A percentile compares a stretch with the other conserved stretches of the same genome.
Evolutionary conservation across 2,113 vertebrate species (phyloP).

Genomic region (Cervus canadensis): DNA sequence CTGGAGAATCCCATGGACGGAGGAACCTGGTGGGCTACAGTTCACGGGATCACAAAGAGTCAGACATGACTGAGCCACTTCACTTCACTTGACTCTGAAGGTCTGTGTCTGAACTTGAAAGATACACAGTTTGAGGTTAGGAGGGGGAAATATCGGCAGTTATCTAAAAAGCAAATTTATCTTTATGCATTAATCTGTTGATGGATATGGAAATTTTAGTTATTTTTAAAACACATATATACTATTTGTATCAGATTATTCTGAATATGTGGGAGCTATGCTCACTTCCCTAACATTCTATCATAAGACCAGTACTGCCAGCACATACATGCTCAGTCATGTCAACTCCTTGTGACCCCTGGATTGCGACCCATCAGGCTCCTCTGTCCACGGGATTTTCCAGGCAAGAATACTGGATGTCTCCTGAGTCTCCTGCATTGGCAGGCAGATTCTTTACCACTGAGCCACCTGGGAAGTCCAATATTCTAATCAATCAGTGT

Average conservation of each 20-base stretch:
- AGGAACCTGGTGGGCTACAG: too few relatives aligned
- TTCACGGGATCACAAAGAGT: too few relatives aligned
- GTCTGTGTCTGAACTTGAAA: background rate
- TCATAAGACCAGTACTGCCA: background rate
- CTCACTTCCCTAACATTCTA: background rate
- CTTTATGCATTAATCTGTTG: background rate
- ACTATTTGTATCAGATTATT: background rate
- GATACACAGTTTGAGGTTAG: background rate
- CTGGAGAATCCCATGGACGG: too few relatives aligned
- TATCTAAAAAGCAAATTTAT: background rate
- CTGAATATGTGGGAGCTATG: background rate
- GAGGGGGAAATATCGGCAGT: background rate
- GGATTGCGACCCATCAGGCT: background rate
- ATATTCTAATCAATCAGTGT: background rate
- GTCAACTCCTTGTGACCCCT: background rate
- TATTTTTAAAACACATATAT: background rate
- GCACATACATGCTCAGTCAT: background rate
- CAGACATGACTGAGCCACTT: too few relatives aligned
- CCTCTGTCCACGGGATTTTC: background rate
- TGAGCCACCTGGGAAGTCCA: background rate
- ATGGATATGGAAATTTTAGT: background rate
- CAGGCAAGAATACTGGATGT: background rate
- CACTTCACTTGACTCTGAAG: background rate
- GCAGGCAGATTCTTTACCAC: background rate
- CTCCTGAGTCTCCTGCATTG: background rate